Conservation (phyloP, 2,888 invertebrate species). For the Gortyna flavago region DNA sequence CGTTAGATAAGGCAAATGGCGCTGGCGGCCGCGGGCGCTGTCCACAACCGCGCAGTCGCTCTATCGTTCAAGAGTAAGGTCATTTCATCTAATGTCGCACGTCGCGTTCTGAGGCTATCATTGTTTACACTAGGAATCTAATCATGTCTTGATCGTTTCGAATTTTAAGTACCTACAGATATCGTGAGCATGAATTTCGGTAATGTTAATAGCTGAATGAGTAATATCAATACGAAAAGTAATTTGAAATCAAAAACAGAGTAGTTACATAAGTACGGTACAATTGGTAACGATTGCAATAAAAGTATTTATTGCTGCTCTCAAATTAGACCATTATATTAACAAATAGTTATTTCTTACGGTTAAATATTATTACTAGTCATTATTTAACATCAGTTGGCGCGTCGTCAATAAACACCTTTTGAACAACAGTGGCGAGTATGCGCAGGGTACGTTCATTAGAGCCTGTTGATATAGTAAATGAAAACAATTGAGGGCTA, state of each 20-base stretch:
- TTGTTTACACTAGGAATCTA: slow-evolving; percentile 39
- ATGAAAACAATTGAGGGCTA: slow-evolving; percentile 81
- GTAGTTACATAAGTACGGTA: neutral
- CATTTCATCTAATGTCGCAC: slow-evolving; percentile 75
- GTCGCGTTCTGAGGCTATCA: slow-evolving; percentile 64
- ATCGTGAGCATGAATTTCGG: neutral
- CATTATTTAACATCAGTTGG: slow-evolving; percentile 35
- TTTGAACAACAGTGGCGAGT: slow-evolving; percentile 35
- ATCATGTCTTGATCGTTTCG: slow-evolving; percentile 17
- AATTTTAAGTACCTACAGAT: slow-evolving; percentile 18
- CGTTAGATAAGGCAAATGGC: slow-evolving; percentile 77
- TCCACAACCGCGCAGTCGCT: slow-evolving; percentile 69
- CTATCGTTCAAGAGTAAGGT: slow-evolving; percentile 90
- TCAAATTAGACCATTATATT: slow-evolving; percentile 8
- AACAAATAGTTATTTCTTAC: slow-evolving; percentile 2
- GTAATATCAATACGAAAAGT: neutral
- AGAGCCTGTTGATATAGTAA: slow-evolving; percentile 79
- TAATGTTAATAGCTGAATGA: slow-evolving; percentile 1
- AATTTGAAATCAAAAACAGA: slow-evolving; percentile 3
- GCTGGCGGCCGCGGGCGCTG: slow-evolving; percentile 71
- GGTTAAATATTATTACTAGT: slow-evolving; percentile 19
- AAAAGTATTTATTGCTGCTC: slow-evolving; percentile 3
- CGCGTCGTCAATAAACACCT: slow-evolving; percentile 37
- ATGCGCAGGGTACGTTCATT: slow-evolving; percentile 48
- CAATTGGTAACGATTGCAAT: neutral